phyloP scores from a whole-genome alignment of 2,113 vertebrate species.

The Myiozetetes cayanensis region DNA sequence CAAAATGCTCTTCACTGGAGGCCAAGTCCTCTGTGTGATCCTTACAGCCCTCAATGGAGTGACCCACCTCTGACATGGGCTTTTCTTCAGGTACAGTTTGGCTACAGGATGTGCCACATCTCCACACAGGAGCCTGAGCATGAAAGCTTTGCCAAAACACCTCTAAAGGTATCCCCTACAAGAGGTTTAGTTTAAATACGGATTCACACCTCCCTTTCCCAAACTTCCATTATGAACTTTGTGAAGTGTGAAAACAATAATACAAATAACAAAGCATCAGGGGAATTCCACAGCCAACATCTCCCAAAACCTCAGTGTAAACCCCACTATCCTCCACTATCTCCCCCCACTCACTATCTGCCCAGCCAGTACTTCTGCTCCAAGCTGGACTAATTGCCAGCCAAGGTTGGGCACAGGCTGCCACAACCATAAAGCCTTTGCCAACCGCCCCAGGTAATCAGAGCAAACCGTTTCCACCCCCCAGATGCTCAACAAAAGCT shows the following conservation, averaged over 20 bases:
- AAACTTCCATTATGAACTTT: accelerated
- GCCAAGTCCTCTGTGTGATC: neutral
- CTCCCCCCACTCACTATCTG: accelerated
- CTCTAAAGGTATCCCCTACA: neutral
- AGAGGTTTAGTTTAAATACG: neutral
- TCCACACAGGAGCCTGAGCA: accelerated
- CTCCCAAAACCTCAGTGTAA: neutral
- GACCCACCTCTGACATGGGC: neutral
- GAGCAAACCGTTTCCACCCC: neutral
- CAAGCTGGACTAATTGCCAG: neutral
- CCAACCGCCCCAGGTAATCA: neutral
- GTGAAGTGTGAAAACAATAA: accelerated
- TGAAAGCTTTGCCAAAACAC: neutral
- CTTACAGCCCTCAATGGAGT: accelerated
- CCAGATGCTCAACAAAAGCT: neutral
- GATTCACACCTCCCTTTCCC: neutral
- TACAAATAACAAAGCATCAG: neutral
- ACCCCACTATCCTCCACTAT: accelerated
- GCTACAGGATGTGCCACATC: accelerated
- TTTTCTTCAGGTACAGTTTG: neutral
- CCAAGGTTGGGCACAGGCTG: neutral
- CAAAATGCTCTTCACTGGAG: neutral
- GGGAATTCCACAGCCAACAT: neutral
- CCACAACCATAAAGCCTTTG: neutral
- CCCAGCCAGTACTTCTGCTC: neutral